Percentiles rank a stretch among this genome's conserved stretches.
These are phyloP conservation scores for Stenotaenia linearis DNA, from an alignment of 2,888 invertebrate genomes.

Conservation along the genomic window DNA sequence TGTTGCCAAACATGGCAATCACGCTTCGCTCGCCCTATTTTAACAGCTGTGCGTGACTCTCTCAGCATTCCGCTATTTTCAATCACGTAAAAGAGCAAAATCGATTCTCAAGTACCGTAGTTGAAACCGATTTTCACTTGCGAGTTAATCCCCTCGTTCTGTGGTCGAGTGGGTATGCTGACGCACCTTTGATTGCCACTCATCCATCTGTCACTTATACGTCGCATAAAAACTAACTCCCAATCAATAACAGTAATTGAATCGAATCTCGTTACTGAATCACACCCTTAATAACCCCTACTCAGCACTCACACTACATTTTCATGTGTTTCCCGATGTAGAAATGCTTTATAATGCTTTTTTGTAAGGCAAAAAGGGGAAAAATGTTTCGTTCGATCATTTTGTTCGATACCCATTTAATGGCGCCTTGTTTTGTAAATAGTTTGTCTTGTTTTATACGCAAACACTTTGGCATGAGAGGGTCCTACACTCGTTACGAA, in stretches of 20 bases:
- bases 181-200: not conserved
- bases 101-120: not conserved
- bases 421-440: not conserved
- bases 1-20: not conserved
- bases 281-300: not conserved
- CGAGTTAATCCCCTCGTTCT: conserved; percentile 4
- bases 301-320: not conserved
- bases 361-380: no score
- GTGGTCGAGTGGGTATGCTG: not conserved
- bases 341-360: no score
- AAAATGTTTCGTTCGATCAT: no score
- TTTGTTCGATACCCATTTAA: no score
- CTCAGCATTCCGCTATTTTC: not conserved
- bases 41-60: not conserved
- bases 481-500: not conserved
- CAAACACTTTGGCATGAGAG: not conserved
- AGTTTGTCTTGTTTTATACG: not conserved
- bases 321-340: no score
- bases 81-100: not conserved
- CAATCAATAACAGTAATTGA: not conserved
- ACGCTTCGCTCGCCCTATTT: not conserved
- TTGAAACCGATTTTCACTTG: not conserved
- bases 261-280: not conserved
- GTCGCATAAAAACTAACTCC: not conserved
- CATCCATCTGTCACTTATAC: not conserved